Conservation (phyloP, 2,113 vertebrate genomes). For the Grammomys dolichurus region DNA sequence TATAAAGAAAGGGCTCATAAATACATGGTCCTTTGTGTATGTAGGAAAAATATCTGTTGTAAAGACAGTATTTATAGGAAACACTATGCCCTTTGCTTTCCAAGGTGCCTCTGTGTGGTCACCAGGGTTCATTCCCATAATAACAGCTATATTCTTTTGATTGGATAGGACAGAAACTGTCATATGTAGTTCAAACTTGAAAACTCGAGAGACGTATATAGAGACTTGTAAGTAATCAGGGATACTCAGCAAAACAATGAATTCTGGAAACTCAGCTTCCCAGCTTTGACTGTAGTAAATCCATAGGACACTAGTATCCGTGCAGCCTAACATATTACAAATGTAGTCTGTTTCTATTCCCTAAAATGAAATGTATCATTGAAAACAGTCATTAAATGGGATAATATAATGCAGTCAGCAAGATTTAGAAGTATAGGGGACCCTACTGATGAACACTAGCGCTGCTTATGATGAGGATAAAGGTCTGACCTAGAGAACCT, state of each 20-base stretch:
- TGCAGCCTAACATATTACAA: neutral
- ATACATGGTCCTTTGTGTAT: neutral
- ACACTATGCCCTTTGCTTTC: neutral
- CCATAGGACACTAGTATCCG: neutral
- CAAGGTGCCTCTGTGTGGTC: neutral
- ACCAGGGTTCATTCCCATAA: neutral
- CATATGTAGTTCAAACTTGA: neutral
- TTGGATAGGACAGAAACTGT: slow-evolving; percentile 6
- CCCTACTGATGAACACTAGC: neutral
- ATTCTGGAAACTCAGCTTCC: slow-evolving; percentile 33
- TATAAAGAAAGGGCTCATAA: neutral
- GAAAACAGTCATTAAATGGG: slow-evolving; percentile 24
- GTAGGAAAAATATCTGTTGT: slow-evolving; percentile 23
- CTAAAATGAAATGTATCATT: slow-evolving; percentile 6
- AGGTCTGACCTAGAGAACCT: neutral
- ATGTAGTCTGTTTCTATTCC: neutral
- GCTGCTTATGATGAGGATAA: neutral
- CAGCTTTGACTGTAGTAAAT: slow-evolving; percentile 23
- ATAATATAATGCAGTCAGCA: neutral
- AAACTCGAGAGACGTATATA: neutral
- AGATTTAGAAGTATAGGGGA: neutral
- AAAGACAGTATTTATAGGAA: slow-evolving; percentile 25
- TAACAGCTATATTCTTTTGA: neutral
- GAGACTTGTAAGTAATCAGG: slow-evolving; percentile 16
- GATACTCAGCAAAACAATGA: neutral